A percentile compares a stretch with the other conserved stretches of the same genome.
phyloP scores from a whole-genome alignment of 2,113 vertebrate genomes.

The Myanophis thanlyinensis region DNA sequence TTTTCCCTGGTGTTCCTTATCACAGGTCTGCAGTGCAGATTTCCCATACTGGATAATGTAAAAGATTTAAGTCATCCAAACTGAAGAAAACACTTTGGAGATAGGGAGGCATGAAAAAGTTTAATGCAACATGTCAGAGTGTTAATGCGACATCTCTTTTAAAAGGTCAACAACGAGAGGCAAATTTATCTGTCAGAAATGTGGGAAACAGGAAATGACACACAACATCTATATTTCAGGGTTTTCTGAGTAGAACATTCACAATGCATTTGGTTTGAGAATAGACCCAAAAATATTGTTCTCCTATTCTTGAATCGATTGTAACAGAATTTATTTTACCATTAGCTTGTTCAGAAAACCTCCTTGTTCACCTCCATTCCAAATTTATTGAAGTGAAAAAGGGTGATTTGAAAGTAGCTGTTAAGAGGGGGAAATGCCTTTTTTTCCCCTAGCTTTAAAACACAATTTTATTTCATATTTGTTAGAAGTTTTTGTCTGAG shows the following conservation, averaged over 20 bases:
- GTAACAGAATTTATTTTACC: not conserved
- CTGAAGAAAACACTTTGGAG: not conserved
- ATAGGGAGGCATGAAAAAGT: not conserved
- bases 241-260: not conserved
- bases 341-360: not conserved
- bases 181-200: not conserved
- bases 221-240: not conserved
- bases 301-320: not conserved
- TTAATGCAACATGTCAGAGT: not conserved
- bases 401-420: slow-evolving; percentile 7
- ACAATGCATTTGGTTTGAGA: not conserved
- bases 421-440: slow-evolving; percentile 15
- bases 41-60: not conserved
- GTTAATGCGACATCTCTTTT: not conserved
- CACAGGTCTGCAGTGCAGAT: not conserved
- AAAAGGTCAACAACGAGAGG: not conserved
- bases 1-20: not conserved
- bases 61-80: not conserved
- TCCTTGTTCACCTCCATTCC: not conserved
- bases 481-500: slow-evolving; percentile 16
- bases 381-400: not conserved
- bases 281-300: not conserved
- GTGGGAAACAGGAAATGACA: not conserved
- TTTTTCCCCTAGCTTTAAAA: slow-evolving; percentile 30
- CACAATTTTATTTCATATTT: slow-evolving; percentile 22